Conservation (phyloP, 2,797 vertebrate genomes). For the Sphaeramia orbicularis region DNA sequence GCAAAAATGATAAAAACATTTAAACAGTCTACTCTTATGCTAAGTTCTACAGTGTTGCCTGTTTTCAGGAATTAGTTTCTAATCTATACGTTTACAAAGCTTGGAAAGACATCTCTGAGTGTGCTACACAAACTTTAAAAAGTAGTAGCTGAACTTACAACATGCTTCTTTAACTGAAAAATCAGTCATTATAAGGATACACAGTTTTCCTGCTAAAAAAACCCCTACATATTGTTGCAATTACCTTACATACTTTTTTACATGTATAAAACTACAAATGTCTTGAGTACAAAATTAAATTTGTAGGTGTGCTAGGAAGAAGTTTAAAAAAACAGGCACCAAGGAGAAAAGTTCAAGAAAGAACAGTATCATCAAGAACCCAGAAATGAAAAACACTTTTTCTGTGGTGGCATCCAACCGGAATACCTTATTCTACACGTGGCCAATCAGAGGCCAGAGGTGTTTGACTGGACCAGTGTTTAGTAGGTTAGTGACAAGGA, state of each 20-base stretch:
- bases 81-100: too few relatives aligned
- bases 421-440: constrained; percentile 1
- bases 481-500: constrained; percentile 71
- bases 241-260: background rate
- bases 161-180: too few relatives aligned
- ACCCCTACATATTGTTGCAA: background rate
- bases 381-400: constrained; percentile 4
- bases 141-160: too few relatives aligned
- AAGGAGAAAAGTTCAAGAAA: constrained; percentile 5
- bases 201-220: too few relatives aligned
- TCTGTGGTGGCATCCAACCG: background rate
- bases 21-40: too few relatives aligned
- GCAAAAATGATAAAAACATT: too few relatives aligned
- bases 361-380: background rate
- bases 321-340: background rate
- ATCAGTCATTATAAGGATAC: background rate
- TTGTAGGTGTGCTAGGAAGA: background rate
- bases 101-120: too few relatives aligned
- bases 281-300: background rate
- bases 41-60: too few relatives aligned
- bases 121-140: too few relatives aligned
- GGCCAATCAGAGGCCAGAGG: constrained; percentile 29
- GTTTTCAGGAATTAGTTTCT: too few relatives aligned
- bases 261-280: background rate
- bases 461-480: constrained; percentile 31